Conservation (phyloP, 2,888 invertebrate species). For the Acrobasis suavella region DNA sequence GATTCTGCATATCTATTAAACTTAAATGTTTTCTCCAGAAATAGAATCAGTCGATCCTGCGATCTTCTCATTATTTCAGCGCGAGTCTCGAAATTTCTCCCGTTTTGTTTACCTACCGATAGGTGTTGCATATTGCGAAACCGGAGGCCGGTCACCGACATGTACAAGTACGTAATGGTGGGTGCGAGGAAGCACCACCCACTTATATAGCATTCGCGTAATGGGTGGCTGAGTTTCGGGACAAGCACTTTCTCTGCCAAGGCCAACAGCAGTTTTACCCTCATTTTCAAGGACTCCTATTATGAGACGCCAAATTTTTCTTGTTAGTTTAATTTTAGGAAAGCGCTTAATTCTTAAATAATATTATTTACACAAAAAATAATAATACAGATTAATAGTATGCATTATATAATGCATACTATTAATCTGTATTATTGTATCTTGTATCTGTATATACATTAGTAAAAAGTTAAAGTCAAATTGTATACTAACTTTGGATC, state of each 20-base stretch:
- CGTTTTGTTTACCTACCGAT: slow-evolving; percentile 70
- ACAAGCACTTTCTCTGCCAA: slow-evolving; percentile 70
- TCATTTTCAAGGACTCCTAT: slow-evolving; percentile 6
- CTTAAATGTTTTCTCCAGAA: too few species aligned
- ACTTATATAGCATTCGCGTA: slow-evolving; percentile 75
- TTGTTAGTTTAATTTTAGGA: neutral
- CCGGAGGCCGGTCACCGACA: slow-evolving; percentile 63
- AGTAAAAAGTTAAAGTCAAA: too few species aligned
- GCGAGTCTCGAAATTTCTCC: slow-evolving; percentile 31
- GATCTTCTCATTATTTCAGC: slow-evolving; percentile 29
- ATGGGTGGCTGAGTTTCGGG: slow-evolving; percentile 61
- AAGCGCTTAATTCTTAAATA: too few species aligned
- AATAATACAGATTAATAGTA: too few species aligned
- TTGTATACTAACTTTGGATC: too few species aligned
- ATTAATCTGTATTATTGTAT: too few species aligned
- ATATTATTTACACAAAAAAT: too few species aligned
- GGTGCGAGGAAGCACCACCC: slow-evolving; percentile 62
- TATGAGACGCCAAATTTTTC: neutral
- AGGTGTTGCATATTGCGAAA: slow-evolving; percentile 73
- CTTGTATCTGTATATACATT: too few species aligned
- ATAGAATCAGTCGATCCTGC: too few species aligned
- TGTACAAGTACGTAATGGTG: slow-evolving; percentile 67
- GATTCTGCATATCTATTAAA: too few species aligned
- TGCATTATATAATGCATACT: too few species aligned
- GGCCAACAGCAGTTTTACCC: slow-evolving; percentile 38